Base-by-base conservation (phyloP, 2,797 vertebrate genomes). In the Holocentrus rufus region DNA sequence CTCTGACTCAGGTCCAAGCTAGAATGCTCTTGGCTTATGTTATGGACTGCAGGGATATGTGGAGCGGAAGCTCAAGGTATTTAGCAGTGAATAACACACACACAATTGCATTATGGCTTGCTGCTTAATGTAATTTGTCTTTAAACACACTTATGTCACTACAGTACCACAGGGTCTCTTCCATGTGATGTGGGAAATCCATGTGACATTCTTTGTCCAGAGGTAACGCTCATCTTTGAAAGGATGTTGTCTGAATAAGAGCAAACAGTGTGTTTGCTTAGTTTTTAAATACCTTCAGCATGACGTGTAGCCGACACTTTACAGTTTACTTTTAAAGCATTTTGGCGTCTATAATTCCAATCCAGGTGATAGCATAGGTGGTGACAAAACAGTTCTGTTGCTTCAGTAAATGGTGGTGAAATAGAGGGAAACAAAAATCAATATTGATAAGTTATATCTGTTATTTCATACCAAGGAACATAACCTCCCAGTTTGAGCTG, bases 11-110 rank as follows among this genome's bases (percentile, higher is more conserved):
- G 75, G 60, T 49, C 31, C 14, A 3, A 75, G 61, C 86, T 79
- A 60, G 86, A 92, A 93, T 22, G 65, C 49, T 90, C 89, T 67
- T 50, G 70, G 78, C 68, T 36, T 8, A 20, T 62, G 76, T 64
- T 66, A 54, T 46, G 67, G 62, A 44, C 64, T 36, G 68, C 54
- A 18, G 56, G 57, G 74, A 59, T 39, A 42, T 80, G 77, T 77
- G 64, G 64, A 60, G 69, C 64, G 75, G 72, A 72, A 57, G 65
- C 30, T 46, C 66, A 5, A 1, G n/a, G 34, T 60, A 27, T 79
- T 80, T 76, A 78, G 54, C 30, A 79, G 66, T 84, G 18, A 69
- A 68, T 70, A 17, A 61, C 57, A 46, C 25, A 64, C 61, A 49
- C 23, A 11, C 42, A 25, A 39, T 27, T 14, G 47, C n/a, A 1